These are phyloP conservation scores for Pristionchus fissidentatus DNA, from an alignment of 2,888 invertebrate genomes.

Conservation along the genomic window DNA sequence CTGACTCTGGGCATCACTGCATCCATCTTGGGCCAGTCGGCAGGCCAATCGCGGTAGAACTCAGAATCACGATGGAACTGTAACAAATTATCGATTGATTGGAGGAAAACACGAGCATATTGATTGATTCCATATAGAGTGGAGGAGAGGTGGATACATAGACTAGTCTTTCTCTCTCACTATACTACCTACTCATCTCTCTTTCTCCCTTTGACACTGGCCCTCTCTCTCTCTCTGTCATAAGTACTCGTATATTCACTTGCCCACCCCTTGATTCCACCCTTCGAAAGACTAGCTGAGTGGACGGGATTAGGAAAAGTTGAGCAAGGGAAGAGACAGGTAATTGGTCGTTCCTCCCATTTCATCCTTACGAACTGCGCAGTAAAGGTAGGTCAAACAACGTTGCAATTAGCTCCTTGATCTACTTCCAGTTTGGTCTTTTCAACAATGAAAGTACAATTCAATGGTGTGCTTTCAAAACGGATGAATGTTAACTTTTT, in stretches of 20 bases:
- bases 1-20: slow-evolving; percentile 73
- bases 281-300: slow-evolving; percentile 15
- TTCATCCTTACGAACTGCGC: neutral
- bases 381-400: neutral
- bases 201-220: slow-evolving; percentile 39
- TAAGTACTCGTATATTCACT: slow-evolving; percentile 45
- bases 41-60: slow-evolving; percentile 74
- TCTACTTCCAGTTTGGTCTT: neutral
- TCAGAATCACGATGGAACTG: slow-evolving; percentile 72
- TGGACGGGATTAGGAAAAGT: slow-evolving; percentile 34
- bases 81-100: slow-evolving; percentile 52
- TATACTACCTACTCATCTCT: slow-evolving; percentile 27
- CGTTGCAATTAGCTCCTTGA: neutral
- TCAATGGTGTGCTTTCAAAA: no score
- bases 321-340: slow-evolving; percentile 11
- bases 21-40: slow-evolving; percentile 74
- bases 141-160: neutral
- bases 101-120: neutral
- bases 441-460: no score
- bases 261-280: slow-evolving; percentile 28
- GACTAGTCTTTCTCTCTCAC: slow-evolving; percentile 41
- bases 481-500: no score
- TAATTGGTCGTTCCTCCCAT: slow-evolving; percentile 16
- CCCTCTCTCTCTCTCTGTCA: slow-evolving; percentile 32
- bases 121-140: neutral